phyloP scores from a whole-genome alignment of 2,888 invertebrate genomes.

The Torymus texanus region DNA sequence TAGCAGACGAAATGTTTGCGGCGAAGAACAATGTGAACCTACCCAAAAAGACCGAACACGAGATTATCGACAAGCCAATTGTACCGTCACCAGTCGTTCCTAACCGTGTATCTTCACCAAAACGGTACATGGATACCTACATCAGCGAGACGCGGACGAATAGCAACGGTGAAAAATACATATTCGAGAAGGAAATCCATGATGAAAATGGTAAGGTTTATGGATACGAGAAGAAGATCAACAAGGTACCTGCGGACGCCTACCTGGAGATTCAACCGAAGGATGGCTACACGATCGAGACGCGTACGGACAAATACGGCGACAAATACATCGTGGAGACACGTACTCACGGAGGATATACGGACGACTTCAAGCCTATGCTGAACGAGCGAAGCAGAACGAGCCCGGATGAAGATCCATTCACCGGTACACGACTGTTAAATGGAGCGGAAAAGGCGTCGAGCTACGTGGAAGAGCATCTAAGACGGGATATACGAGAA shows the following conservation, averaged over 20 bases:
- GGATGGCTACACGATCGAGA: slow-evolving; percentile 70
- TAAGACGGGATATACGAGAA: slow-evolving; percentile 55
- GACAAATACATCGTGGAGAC: slow-evolving; percentile 72
- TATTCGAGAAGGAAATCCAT: slow-evolving; percentile 72
- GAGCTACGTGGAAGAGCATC: slow-evolving; percentile 58
- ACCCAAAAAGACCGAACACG: slow-evolving; percentile 69
- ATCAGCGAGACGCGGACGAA: slow-evolving; percentile 71
- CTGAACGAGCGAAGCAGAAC: slow-evolving; percentile 66
- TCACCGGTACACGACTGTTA: slow-evolving; percentile 56
- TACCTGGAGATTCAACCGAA: slow-evolving; percentile 71
- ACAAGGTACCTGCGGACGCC: slow-evolving; percentile 76
- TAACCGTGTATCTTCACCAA: slow-evolving; percentile 68
- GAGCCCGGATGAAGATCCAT: slow-evolving; percentile 65
- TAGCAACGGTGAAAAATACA: slow-evolving; percentile 72
- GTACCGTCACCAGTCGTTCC: slow-evolving; percentile 72
- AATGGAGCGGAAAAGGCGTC: slow-evolving; percentile 51
- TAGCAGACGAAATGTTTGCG: slow-evolving; percentile 73
- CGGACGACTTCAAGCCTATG: slow-evolving; percentile 68
- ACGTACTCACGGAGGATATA: slow-evolving; percentile 67
- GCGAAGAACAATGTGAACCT: slow-evolving; percentile 64
- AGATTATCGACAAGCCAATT: slow-evolving; percentile 72
- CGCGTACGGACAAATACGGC: slow-evolving; percentile 70
- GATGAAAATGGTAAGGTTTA: slow-evolving; percentile 74
- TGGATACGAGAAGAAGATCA: slow-evolving; percentile 74
- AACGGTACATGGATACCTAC: slow-evolving; percentile 71